Conservation (phyloP, 2,113 vertebrate species). For the Daphoenositta chrysoptera region DNA sequence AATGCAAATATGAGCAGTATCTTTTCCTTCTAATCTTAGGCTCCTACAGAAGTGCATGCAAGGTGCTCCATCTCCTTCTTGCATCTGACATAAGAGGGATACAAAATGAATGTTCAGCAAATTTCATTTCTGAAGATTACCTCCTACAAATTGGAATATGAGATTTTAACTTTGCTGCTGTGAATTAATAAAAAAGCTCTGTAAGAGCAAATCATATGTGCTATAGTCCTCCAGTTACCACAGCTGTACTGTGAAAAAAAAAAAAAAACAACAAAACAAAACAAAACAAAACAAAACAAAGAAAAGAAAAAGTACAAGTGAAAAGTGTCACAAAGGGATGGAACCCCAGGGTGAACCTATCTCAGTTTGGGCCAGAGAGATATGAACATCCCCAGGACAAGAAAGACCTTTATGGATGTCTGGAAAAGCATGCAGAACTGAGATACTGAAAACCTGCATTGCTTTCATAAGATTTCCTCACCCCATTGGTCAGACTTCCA, state of each 20-base stretch:
- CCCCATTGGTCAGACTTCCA: neutral
- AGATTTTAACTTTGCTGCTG: conserved; percentile 33
- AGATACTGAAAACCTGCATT: neutral
- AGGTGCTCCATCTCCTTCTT: conserved; percentile 32
- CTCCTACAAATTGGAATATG: neutral
- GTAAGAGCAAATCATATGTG: neutral
- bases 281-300: neutral
- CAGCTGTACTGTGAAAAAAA: neutral
- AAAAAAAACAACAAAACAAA: neutral
- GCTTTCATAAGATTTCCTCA: neutral
- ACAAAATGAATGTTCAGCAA: neutral
- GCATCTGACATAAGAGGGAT: neutral
- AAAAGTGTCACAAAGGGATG: neutral
- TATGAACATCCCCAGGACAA: rapidly evolving
- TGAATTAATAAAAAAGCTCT: conserved; percentile 41
- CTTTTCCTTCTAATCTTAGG: conserved; percentile 31
- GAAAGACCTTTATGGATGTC: neutral
- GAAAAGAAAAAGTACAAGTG: neutral
- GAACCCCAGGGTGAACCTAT: neutral
- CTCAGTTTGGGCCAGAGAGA: neutral
- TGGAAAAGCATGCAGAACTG: neutral
- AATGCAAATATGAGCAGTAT: neutral
- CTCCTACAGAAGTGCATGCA: neutral
- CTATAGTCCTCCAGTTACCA: neutral
- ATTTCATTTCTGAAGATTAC: conserved; percentile 47